Evolutionary conservation across 2,797 vertebrate genomes (phyloP), one percentile per base, ranked within the genome.

Genomic region (Gobio occitaniae): DNA sequence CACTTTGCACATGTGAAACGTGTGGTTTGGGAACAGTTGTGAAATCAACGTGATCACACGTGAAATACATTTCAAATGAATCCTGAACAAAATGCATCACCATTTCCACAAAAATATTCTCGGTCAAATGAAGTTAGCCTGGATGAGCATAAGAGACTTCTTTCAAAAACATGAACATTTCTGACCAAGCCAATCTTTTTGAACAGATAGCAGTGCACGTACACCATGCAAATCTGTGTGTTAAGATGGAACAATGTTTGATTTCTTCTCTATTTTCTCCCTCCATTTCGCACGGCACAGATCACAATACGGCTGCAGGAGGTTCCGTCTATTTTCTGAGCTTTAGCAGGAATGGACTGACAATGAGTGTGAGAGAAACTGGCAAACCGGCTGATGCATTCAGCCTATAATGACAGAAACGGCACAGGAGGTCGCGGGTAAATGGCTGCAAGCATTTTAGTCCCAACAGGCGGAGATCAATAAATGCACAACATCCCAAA

Each of bases 331-430:
- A 19, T 82, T 82, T 82, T 41, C 69, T 44, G n/a, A 61, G 80
- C 16, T 63, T 82, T 32, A 48, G 25, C 54, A 72, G 54, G 25
- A 78, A 78, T 78, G 25, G 4, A 19, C 79, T 59, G 38, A 82
- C 16, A 71, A 81, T 71, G 68, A 44, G 15, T 47, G 38, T 56
- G 54, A 71, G 68, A 41, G 52, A 47, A 81, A 82, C 52, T 71
- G 38, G 48, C 48, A 80, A 50, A 3, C 6, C 17, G 1, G 52
- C 50, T 48, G 69, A 63, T 16, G 59, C 70, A 61, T 59, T 72
- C 80, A 16, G 32, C 63, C 81, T 65, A 38, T 75, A 83, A 83
- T 65, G 81, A 63, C 81, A 65, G 52, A 82, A 75, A 65, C 70
- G 5, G 29, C 69, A 38, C 76, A 78, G 70, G 12, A 21, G 70